Evolutionary conservation across 2,888 invertebrate genomes (phyloP), one percentile per base, ranked within the genome.

Genomic region (Ophioninae sp.): DNA sequence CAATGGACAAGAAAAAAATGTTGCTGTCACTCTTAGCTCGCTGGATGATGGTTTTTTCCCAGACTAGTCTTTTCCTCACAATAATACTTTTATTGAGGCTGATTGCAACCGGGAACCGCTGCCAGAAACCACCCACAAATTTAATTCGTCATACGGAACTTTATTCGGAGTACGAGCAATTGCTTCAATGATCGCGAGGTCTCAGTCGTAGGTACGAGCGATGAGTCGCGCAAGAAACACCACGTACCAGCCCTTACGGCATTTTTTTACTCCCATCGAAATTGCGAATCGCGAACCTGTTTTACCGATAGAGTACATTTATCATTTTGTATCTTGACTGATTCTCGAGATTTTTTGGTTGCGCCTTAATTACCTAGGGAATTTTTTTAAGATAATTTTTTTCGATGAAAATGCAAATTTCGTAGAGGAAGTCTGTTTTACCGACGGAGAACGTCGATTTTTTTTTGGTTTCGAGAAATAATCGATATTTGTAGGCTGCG

Each of bases 11-110:
- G 23, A n/a, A 2, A n/a, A 20, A 51, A 67, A 51, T 56, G 65
- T 20, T 13, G 17, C 3, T 37, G 77, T 77, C 81, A 76, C 68
- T 56, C 17, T 17, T 44, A 20, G 41, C 39, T 39, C 10, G 22
- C 61, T 13, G 41, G 58, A 9, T 59, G n/a, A 51, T 3, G 39
- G 23, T 65, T 76, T 68, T 51, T 58, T 61, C 20, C 37, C 51
- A 10, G 39, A 58, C 65, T 10, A 22, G 51, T 64, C 71, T 72
- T 20, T 30, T 20, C 61, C 61, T n/a, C 63, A 20, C 41, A 69
- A 63, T 64, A 67, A 81, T 82, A 73, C 23, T 84, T 81, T 75
- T 64, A 79, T 76, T 84, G 58, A 79, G 67, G 59, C 56, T 65
- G 81, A 81, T 84, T 82, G 71, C 63, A 61, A 41, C 74, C 20